Base-by-base conservation (phyloP, 2,113 vertebrate species). In the Scopus umbretta region DNA sequence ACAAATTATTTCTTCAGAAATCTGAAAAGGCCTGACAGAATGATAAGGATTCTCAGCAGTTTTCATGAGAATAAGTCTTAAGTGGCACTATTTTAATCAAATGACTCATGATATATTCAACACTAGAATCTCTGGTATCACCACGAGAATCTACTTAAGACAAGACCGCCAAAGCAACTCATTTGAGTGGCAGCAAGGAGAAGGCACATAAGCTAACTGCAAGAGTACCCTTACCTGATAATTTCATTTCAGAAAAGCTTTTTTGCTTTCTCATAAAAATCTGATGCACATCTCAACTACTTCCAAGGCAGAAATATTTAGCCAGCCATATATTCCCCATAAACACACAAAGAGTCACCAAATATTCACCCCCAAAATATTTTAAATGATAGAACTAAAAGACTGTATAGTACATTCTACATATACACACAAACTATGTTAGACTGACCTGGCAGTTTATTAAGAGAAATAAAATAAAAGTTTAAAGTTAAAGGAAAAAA, bases 81-180 rank as follows among this genome's bases (percentile, higher is more conserved):
- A 95, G 80, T 65, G 76, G 85, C 36, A 65, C 93, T 95, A 94
- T 96, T 96, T 96, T 95, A 93, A 93, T 88, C 81, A 93, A 96
- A 85, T 95, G 94, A 96, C 93, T 97, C 94, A 96, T 53, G 59
- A 91, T 88, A 94, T 12, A 89, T 72, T 90, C 96, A 95, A 88
- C 61, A 96, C 6, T 66, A 94, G 81, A 96, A 87, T 80, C 80
- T 83, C 87, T 13, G 53, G 45, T 85, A 94, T 32, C 68, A 62
- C 50, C 62, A 61, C 2, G 6, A 84, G 65, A 96, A 89, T 71
- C 55, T 78, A 91, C 95, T 84, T 94, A 86, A 66, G 76, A 92
- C 55, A 92, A 73, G 38, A 89, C 18, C 27, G 80, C 29, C 84
- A 92, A 73, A 86, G 52, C 40, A 82, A 93, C 70, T 86, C 13